Evolutionary conservation across 2,888 invertebrate species (phyloP).

Genomic region (Hypolimnas misippus): DNA sequence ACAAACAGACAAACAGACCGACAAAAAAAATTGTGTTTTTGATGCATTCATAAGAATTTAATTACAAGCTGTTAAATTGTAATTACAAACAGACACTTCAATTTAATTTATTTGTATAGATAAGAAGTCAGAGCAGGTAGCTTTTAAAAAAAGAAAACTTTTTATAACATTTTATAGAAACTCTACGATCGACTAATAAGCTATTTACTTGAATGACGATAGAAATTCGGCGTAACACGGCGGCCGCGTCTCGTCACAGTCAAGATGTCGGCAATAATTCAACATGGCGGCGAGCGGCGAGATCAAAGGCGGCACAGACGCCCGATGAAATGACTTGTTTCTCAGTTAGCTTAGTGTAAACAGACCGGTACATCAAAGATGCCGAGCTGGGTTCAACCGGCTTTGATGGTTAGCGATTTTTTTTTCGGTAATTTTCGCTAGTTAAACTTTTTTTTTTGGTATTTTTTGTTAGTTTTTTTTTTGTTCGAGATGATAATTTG

Average conservation of each 20-base stretch:
- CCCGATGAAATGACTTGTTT: slow-evolving; percentile 77
- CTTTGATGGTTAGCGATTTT: slow-evolving; percentile 27
- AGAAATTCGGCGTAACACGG: slow-evolving; percentile 62
- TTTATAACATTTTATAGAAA: too few relatives aligned
- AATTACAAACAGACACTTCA: too few relatives aligned
- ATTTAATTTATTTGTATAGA: too few relatives aligned
- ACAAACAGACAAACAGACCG: too few relatives aligned
- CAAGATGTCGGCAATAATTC: slow-evolving; percentile 64
- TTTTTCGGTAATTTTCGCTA: slow-evolving; percentile 8
- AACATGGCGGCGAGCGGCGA: slow-evolving; percentile 65
- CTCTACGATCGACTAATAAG: slow-evolving; percentile 17
- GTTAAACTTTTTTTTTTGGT: slow-evolving; percentile 13
- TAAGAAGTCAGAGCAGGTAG: too few relatives aligned
- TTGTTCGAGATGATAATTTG: background rate
- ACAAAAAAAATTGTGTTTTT: too few relatives aligned
- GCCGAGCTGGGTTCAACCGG: slow-evolving; percentile 51
- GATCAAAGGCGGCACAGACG: slow-evolving; percentile 74
- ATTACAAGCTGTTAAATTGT: too few relatives aligned
- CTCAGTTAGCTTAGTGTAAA: slow-evolving; percentile 81
- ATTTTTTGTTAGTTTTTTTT: background rate
- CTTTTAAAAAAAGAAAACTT: too few relatives aligned
- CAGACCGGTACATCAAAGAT: slow-evolving; percentile 77
- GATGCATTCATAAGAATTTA: too few relatives aligned
- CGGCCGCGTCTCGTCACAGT: slow-evolving; percentile 48
- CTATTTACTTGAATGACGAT: slow-evolving; percentile 36